Evolutionary conservation across 2,888 invertebrate genomes (phyloP).

Genomic region (Apoda limacodes): DNA sequence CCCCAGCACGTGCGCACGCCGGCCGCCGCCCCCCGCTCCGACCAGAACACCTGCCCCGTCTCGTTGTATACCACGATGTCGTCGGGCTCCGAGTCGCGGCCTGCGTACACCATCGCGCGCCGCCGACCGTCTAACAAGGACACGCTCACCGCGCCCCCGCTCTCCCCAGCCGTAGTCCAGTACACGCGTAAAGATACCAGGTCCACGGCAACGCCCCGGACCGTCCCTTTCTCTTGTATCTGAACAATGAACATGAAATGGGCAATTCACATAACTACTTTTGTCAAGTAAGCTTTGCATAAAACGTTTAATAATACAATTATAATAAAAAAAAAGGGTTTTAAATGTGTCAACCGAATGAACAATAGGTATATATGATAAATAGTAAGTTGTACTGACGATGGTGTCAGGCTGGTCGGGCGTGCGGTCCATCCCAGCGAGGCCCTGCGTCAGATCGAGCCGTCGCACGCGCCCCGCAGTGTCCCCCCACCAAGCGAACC

Average conservation of each 20-base stretch:
- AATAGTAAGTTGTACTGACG: constrained; percentile 6
- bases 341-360: no score
- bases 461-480: constrained; percentile 29
- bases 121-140: constrained; percentile 70
- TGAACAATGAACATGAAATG: no score
- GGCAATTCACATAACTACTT: not conserved
- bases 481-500: constrained; percentile 52
- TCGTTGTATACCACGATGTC: constrained; percentile 78
- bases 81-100: constrained; percentile 71
- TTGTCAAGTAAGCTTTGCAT: no score
- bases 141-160: constrained; percentile 27
- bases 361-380: no score
- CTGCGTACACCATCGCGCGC: constrained; percentile 59
- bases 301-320: no score
- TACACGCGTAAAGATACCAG: constrained; percentile 77
- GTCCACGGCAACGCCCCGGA: constrained; percentile 82
- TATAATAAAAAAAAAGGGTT: no score
- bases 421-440: constrained; percentile 9
- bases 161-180: constrained; percentile 67
- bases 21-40: constrained; percentile 73
- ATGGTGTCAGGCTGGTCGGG: constrained; percentile 18
- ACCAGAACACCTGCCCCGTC: constrained; percentile 79
- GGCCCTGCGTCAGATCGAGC: constrained; percentile 13
- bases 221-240: constrained; percentile 69
- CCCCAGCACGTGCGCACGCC: constrained; percentile 66